Percentiles rank a stretch among this genome's conserved stretches.
Conservation (phyloP, 2,797 vertebrate species). For the Bradypus variegatus region DNA sequence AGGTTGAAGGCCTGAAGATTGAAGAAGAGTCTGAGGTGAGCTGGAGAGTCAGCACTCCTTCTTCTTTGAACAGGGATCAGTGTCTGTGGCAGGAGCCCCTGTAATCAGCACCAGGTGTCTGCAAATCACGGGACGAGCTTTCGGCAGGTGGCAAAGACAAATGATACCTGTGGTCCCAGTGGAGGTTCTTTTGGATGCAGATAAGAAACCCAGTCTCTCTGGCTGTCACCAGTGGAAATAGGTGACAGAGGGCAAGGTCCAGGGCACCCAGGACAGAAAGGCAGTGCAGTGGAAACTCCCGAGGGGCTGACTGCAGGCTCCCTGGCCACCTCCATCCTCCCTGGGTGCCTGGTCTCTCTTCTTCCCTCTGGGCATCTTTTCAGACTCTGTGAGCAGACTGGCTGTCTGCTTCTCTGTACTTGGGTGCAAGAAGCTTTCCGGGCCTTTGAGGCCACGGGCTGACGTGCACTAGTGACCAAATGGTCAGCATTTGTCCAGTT, state of each 20-base stretch:
- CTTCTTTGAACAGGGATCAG: not conserved
- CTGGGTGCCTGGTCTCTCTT: not conserved
- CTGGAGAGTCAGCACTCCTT: fast-evolving
- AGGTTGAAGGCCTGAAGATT: slow-evolving; percentile 86
- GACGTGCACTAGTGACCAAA: fast-evolving
- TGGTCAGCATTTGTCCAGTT: not conserved
- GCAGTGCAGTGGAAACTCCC: not conserved
- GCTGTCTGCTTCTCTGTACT: not conserved
- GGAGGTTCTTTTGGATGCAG: not conserved
- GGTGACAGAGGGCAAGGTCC: not conserved
- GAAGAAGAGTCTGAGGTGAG: slow-evolving; percentile 92
- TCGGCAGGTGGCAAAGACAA: not conserved
- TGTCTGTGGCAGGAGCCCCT: not conserved
- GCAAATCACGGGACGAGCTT: too few relatives aligned
- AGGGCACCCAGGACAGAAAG: not conserved
- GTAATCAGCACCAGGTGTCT: fast-evolving
- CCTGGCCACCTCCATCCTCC: fast-evolving
- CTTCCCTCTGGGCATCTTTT: not conserved
- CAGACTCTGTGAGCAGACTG: not conserved
- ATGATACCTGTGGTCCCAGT: fast-evolving
- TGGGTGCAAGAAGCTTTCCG: not conserved
- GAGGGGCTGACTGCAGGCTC: not conserved
- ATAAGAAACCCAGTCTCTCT: not conserved
- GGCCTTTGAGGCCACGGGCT: not conserved
- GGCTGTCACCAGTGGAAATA: not conserved